Conservation (phyloP, 1,140 invertebrate species). For the Bradynema listronoti region DNA sequence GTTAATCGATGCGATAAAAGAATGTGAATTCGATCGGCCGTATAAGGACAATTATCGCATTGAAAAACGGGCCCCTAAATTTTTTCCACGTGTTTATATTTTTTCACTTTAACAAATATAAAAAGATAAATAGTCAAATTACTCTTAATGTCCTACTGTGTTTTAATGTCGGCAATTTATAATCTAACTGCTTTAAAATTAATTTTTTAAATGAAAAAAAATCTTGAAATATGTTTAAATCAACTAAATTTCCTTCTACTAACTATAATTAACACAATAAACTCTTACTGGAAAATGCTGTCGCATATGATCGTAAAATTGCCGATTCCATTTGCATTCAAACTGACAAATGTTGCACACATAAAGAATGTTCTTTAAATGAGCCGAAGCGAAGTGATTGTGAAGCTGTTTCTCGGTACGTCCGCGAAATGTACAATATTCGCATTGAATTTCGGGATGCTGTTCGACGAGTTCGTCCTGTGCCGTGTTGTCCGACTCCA, state of each 20-base stretch:
- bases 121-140: constrained; percentile 14
- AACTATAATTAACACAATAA: too few species aligned
- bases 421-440: constrained; percentile 62
- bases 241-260: too few species aligned
- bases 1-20: constrained; percentile 63
- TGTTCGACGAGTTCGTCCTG: neutral
- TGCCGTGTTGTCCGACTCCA: constrained; percentile 5
- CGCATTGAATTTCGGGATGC: constrained; percentile 58
- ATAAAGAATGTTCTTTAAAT: constrained; percentile 64
- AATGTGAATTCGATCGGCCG: constrained; percentile 62
- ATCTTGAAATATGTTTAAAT: too few species aligned
- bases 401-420: constrained; percentile 61
- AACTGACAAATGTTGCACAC: constrained; percentile 66
- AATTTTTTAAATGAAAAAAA: too few species aligned
- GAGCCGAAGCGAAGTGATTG: constrained; percentile 62
- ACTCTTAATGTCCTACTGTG: too few species aligned
- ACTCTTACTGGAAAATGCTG: constrained; percentile 23
- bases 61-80: constrained; percentile 65
- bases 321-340: constrained; percentile 65
- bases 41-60: constrained; percentile 65
- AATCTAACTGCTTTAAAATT: too few species aligned
- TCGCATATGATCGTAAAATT: constrained; percentile 67
- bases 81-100: constrained; percentile 52
- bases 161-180: too few species aligned
- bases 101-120: constrained; percentile 1